Percentiles rank a stretch among this genome's conserved stretches.
phyloP scores from a whole-genome alignment of 2,797 vertebrate species.

The Anolis apletophallus region DNA sequence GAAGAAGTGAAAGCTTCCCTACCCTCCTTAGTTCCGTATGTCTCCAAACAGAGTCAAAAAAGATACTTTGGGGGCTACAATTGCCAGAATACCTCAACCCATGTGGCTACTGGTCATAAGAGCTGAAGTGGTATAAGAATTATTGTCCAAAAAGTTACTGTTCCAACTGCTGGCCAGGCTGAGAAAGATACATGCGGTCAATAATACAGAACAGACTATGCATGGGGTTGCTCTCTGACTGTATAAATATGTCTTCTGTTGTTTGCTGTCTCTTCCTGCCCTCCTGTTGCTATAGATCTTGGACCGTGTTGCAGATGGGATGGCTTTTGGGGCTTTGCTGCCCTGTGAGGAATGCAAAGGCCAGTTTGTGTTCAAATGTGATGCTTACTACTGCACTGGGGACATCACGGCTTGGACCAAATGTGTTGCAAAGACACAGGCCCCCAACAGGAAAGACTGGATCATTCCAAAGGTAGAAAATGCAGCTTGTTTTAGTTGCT shows the following conservation, averaged over 20 bases:
- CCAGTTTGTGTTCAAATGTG: slow-evolving; percentile 93
- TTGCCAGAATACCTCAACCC: no score
- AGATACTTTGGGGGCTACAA: no score
- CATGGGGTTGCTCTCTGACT: neutral
- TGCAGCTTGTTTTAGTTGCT: neutral
- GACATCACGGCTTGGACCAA: slow-evolving; percentile 98
- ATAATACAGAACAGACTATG: neutral
- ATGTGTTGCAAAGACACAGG: slow-evolving; percentile 90
- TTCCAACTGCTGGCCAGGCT: no score
- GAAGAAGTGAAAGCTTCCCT: no score
- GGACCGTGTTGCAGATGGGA: slow-evolving; percentile 92
- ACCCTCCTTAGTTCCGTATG: neutral
- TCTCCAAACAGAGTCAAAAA: neutral
- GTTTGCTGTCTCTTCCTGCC: neutral
- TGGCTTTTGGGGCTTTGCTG: slow-evolving; percentile 91
- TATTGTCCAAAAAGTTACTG: neutral
- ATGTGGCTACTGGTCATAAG: no score
- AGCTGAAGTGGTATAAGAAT: neutral
- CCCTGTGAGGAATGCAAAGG: slow-evolving; percentile 89
- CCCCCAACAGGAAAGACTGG: slow-evolving; percentile 90
- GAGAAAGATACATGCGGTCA: neutral
- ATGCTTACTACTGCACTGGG: slow-evolving; percentile 92
- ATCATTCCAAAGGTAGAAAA: slow-evolving; percentile 89
- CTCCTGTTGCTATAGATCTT: slow-evolving; percentile 82
- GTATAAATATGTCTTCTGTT: neutral